Conservation (phyloP, 2,797 vertebrate genomes). For the Pipistrellus kuhlii region DNA sequence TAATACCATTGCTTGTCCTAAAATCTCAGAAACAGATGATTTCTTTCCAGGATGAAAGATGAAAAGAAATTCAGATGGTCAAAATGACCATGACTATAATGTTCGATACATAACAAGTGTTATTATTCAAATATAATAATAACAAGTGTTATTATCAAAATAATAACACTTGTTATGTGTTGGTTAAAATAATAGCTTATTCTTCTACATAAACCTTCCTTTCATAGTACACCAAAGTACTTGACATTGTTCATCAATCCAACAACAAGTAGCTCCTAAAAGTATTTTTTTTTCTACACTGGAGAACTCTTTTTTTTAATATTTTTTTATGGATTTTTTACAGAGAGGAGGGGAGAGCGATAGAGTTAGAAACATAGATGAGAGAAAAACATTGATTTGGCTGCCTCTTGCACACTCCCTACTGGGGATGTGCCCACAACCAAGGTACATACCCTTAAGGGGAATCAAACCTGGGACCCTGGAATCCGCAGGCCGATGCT, state of each 20-base stretch:
- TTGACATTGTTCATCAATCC: slow-evolving; percentile 62
- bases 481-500: no score
- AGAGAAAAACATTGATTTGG: no score
- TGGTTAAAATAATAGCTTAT: slow-evolving; percentile 74
- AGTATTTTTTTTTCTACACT: slow-evolving; percentile 35
- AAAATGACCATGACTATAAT: slow-evolving; percentile 72
- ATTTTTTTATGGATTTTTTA: no score
- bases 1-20: slow-evolving; percentile 43
- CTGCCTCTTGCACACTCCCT: no score
- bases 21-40: slow-evolving; percentile 65
- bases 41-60: slow-evolving; percentile 66
- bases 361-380: no score
- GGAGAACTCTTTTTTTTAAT: neutral
- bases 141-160: slow-evolving; percentile 50
- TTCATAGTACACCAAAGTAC: slow-evolving; percentile 41
- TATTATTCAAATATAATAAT: neutral
- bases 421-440: no score
- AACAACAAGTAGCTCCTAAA: slow-evolving; percentile 36
- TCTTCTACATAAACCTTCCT: slow-evolving; percentile 52
- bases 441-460: no score
- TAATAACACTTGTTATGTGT: neutral
- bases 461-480: no score
- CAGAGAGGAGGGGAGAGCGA: no score
- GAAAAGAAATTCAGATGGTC: slow-evolving; percentile 35
- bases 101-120: slow-evolving; percentile 64